phyloP scores from a whole-genome alignment of 2,113 vertebrate genomes.

The Engystomops pustulosus region DNA sequence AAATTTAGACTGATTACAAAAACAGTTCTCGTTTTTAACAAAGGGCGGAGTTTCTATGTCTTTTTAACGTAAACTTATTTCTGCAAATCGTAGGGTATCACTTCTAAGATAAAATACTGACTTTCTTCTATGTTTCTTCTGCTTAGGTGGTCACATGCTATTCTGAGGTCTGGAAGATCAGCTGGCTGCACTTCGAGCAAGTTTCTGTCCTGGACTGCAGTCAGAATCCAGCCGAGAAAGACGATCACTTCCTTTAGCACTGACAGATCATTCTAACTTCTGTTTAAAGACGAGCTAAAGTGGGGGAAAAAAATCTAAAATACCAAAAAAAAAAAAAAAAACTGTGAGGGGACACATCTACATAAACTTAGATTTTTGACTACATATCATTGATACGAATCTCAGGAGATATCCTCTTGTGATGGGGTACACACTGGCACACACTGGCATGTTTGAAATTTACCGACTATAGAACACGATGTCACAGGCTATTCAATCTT shows the following conservation, averaged over 20 bases:
- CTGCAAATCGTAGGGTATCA: too few species aligned
- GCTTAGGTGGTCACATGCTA: constrained; percentile 74
- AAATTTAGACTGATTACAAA: too few species aligned
- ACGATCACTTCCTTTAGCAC: not conserved
- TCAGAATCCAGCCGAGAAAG: not conserved
- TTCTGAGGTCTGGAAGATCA: constrained; percentile 75
- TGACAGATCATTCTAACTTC: not conserved
- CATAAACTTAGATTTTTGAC: not conserved
- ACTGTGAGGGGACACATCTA: not conserved
- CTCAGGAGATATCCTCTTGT: not conserved
- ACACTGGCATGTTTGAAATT: not conserved
- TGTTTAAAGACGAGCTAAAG: not conserved
- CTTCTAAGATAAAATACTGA: too few species aligned
- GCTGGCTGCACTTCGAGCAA: constrained; percentile 67
- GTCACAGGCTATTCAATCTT: not conserved
- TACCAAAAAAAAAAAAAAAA: too few species aligned
- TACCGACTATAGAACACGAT: not conserved
- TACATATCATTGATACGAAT: too few species aligned
- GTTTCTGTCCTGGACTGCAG: constrained; percentile 65
- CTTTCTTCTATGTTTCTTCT: constrained; percentile 52
- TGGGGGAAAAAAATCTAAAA: not conserved
- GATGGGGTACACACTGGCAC: not conserved
- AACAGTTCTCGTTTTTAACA: too few species aligned
- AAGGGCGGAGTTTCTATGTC: too few species aligned
- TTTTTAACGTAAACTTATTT: too few species aligned